Percentiles rank a stretch among this genome's conserved stretches.
Conservation (phyloP, 2,113 vertebrate genomes). For the Myotis davidii region DNA sequence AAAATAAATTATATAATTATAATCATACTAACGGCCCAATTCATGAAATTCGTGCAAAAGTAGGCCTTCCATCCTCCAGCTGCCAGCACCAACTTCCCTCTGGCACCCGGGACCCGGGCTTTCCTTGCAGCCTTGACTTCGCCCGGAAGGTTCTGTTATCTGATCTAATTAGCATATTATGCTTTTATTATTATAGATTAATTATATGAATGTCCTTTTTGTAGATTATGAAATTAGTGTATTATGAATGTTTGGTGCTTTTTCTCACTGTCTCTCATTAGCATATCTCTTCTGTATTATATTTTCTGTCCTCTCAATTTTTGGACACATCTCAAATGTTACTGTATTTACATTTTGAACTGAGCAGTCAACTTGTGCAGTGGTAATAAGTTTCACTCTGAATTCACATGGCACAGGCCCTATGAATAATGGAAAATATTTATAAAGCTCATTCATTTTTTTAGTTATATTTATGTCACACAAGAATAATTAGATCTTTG, state of each 20-base stretch:
- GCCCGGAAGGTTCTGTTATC: accelerated
- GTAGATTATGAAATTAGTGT: background rate
- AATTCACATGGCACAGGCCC: background rate
- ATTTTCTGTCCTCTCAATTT: background rate
- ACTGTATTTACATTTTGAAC: background rate
- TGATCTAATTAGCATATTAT: too few species aligned
- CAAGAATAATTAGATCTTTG: background rate
- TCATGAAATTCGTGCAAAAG: too few species aligned
- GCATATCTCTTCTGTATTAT: background rate
- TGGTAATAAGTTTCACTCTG: background rate
- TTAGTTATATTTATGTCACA: background rate
- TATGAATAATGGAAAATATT: background rate
- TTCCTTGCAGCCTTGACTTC: too few species aligned
- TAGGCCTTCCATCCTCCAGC: too few species aligned
- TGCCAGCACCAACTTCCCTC: too few species aligned
- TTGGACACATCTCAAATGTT: background rate
- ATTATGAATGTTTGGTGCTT: background rate
- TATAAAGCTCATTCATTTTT: background rate
- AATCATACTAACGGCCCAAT: background rate
- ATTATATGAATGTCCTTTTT: background rate
- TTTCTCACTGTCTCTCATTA: background rate
- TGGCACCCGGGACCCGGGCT: too few species aligned
- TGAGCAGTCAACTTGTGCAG: background rate
- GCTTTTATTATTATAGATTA: background rate
- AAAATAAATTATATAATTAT: background rate